phyloP scores from a whole-genome alignment of 2,113 vertebrate genomes.

The Deroptyus accipitrinus region DNA sequence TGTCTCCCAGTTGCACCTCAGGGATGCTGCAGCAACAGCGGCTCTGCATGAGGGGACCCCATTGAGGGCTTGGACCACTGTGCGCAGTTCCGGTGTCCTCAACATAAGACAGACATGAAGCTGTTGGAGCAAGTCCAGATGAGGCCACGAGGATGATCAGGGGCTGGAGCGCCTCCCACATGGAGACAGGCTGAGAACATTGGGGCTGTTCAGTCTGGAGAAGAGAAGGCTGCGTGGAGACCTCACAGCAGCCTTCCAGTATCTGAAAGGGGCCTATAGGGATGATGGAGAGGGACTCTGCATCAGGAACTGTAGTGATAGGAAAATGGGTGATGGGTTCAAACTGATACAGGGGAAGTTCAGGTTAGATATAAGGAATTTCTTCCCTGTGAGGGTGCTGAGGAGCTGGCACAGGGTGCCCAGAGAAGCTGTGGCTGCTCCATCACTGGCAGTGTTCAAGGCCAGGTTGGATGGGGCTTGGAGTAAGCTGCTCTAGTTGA shows the following conservation, averaged over 20 bases:
- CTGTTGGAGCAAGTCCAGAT: neutral
- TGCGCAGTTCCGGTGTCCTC: neutral
- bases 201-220: neutral
- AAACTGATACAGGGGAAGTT: too few relatives aligned
- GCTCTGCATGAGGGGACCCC: neutral
- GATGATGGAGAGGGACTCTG: too few relatives aligned
- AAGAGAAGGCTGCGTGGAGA: neutral
- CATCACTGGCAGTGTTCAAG: neutral
- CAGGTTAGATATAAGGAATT: too few relatives aligned
- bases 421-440: neutral
- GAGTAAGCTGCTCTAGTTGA: neutral
- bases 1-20: fast-evolving
- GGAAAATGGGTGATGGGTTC: too few relatives aligned
- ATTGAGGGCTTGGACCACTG: neutral
- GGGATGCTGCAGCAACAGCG: neutral
- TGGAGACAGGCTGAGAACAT: neutral
- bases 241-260: neutral
- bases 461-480: too few relatives aligned
- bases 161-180: neutral
- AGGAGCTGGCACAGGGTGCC: too few relatives aligned
- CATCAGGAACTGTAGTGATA: too few relatives aligned
- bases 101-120: neutral
- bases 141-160: neutral
- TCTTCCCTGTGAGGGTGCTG: too few relatives aligned
- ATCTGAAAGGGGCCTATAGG: neutral